Conservation (phyloP, 2,797 vertebrate genomes). For the Gallinago stenura region DNA sequence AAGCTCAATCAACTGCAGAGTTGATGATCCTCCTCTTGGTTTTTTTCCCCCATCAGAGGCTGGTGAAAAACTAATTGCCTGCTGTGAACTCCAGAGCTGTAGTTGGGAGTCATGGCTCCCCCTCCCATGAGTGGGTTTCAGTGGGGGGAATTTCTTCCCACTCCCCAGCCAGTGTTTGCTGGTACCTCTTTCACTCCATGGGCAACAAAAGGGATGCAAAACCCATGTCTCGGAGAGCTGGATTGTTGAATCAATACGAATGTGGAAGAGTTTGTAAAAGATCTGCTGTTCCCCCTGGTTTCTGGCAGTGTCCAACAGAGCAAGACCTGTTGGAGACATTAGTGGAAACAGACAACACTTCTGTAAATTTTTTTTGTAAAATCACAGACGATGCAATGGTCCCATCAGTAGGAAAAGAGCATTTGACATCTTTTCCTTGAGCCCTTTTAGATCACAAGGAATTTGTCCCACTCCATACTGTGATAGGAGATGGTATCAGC, state of each 20-base stretch:
- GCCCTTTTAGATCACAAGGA: background rate
- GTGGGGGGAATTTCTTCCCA: background rate
- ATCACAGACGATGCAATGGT: background rate
- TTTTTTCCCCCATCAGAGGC: background rate
- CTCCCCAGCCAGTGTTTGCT: background rate
- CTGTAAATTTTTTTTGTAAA: accelerated
- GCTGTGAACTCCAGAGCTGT: background rate
- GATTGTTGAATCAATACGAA: background rate
- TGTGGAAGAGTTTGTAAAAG: background rate
- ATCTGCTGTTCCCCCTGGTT: background rate
- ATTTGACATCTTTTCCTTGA: background rate
- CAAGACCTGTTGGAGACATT: background rate
- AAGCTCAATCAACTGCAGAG: too few relatives aligned
- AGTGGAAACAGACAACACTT: background rate
- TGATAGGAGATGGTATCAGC: background rate
- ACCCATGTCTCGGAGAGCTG: background rate
- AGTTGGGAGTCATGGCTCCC: too few relatives aligned
- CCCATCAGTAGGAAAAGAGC: background rate
- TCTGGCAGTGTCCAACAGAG: background rate
- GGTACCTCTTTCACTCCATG: background rate
- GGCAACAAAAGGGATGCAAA: background rate
- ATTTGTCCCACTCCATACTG: background rate
- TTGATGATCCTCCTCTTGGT: background rate
- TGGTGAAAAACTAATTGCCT: background rate
- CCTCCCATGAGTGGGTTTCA: background rate